phyloP scores from a whole-genome alignment of 2,113 vertebrate species.

The Pollachius pollachius region DNA sequence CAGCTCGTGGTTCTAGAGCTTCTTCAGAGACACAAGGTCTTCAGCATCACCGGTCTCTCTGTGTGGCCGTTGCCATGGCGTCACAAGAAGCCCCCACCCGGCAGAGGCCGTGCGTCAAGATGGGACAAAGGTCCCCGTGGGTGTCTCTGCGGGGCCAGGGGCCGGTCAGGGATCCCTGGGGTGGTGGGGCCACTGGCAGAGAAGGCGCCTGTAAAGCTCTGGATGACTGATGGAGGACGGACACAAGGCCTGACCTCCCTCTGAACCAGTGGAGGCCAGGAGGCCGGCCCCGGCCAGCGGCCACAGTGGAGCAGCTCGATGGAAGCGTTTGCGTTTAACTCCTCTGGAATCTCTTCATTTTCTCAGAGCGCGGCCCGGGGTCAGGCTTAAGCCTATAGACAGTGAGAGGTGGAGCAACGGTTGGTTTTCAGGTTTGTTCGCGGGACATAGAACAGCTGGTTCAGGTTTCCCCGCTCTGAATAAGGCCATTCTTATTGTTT shows the following conservation, averaged over 20 bases:
- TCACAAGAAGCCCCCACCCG: no score
- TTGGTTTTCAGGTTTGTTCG: conserved; percentile 9
- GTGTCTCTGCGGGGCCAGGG: no score
- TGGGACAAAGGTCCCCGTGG: no score
- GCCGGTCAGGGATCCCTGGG: conserved; percentile 5
- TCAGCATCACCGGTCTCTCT: no score
- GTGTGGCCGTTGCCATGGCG: no score
- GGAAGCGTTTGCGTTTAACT: conserved; percentile 16
- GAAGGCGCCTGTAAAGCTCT: conserved; percentile 45
- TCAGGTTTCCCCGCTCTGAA: conserved; percentile 16
- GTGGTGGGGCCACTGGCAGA: conserved; percentile 12
- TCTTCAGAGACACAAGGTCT: no score
- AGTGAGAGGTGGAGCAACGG: no score
- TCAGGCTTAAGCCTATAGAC: no score
- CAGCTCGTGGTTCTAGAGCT: no score
- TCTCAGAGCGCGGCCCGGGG: not conserved
- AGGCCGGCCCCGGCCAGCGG: not conserved
- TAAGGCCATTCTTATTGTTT: conserved; percentile 7
- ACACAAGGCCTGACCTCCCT: conserved; percentile 38
- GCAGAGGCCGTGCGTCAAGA: no score
- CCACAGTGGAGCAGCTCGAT: conserved; percentile 12
- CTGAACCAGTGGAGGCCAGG: conserved; percentile 49
- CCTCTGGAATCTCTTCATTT: not conserved
- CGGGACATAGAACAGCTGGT: conserved; percentile 1
- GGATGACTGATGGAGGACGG: conserved; percentile 41